phyloP scores from a whole-genome alignment of 1,140 invertebrate genomes.

The Eufriesea mexicana region DNA sequence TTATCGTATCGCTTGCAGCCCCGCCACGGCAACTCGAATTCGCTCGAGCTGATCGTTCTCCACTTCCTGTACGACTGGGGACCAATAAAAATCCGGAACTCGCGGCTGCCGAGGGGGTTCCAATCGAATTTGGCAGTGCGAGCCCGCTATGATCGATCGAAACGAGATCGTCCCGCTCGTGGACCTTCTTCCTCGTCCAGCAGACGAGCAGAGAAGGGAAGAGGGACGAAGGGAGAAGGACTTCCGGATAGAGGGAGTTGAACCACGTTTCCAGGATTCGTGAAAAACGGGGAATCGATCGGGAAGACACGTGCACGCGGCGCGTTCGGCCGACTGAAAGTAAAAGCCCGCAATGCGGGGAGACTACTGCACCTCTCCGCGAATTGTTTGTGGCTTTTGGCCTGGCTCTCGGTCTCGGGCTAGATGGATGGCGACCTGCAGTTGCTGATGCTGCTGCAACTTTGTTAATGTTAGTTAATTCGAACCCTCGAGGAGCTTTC shows the following conservation, averaged over 20 bases:
- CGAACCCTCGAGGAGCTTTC: no score
- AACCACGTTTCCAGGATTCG: constrained; percentile 22
- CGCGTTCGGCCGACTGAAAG: constrained; percentile 47
- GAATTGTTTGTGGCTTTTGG: constrained; percentile 2
- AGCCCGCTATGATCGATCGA: constrained; percentile 22
- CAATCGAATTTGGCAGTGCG: constrained; percentile 5
- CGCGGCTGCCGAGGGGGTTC: background rate
- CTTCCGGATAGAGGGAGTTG: background rate
- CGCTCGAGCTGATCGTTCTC: no score
- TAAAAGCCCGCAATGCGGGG: constrained; percentile 54
- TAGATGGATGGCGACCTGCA: no score
- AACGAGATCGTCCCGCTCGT: background rate
- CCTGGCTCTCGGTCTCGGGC: background rate
- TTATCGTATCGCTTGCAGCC: background rate
- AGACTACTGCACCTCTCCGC: constrained; percentile 15
- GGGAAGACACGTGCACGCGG: constrained; percentile 20
- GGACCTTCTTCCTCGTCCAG: background rate
- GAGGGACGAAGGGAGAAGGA: background rate
- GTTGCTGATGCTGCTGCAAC: background rate
- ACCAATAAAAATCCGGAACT: constrained; percentile 17
- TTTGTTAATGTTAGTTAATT: no score
- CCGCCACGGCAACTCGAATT: background rate
- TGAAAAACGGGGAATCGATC: constrained; percentile 44
- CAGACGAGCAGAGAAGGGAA: background rate
- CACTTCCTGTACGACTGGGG: background rate